Evolutionary conservation across 2,113 vertebrate genomes (phyloP).

Genomic region (Pseudorhombus dupliciocellatus): DNA sequence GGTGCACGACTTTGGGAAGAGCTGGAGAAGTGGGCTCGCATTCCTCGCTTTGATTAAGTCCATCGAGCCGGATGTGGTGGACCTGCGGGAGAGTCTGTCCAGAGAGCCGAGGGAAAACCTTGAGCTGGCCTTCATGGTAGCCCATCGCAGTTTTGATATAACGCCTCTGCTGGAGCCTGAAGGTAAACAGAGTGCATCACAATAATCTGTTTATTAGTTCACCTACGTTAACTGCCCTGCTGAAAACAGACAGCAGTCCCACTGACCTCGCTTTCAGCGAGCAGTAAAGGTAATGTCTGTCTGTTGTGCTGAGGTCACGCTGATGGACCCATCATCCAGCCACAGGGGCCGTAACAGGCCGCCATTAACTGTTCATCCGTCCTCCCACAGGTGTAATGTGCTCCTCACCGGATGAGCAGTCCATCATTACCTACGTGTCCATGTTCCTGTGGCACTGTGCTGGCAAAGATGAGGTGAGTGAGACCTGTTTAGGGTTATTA

Average conservation of each 20-base stretch:
- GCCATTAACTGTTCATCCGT: background rate
- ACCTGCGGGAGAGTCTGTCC: constrained; percentile 86
- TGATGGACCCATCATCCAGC: background rate
- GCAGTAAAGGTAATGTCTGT: background rate
- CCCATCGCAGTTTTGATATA: constrained; percentile 83
- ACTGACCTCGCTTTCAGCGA: background rate
- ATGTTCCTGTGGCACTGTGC: constrained; percentile 87
- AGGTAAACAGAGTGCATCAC: constrained; percentile 74
- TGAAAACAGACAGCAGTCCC: background rate
- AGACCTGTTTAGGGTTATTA: background rate
- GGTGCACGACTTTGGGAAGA: constrained; percentile 88
- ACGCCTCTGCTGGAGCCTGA: constrained; percentile 89
- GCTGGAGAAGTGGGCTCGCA: constrained; percentile 91
- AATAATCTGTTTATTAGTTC: background rate
- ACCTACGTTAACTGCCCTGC: no score
- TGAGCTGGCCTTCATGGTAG: constrained; percentile 85
- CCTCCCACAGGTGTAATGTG: constrained; percentile 83
- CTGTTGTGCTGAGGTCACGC: background rate
- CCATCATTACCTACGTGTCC: constrained; percentile 90
- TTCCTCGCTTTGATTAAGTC: constrained; percentile 91
- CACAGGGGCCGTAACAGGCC: background rate
- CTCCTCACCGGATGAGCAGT: constrained; percentile 87
- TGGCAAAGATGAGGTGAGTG: constrained; percentile 80
- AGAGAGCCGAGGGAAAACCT: constrained; percentile 84
- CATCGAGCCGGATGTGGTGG: constrained; percentile 86